Conservation (phyloP, 2,113 vertebrate genomes). For the Galeopterus variegatus region DNA sequence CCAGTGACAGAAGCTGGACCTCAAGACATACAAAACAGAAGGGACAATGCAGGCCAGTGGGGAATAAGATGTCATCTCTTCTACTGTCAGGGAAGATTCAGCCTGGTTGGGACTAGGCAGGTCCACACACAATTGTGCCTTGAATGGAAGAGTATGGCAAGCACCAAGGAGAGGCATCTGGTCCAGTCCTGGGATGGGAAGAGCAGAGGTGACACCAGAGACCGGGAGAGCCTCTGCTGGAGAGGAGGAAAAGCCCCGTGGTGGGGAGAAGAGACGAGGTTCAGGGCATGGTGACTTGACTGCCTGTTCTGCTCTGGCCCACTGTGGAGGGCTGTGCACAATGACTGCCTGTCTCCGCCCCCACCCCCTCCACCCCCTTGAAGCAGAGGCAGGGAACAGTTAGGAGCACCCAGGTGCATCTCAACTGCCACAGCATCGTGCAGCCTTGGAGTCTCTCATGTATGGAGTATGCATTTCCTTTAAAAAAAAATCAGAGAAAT, state of each 20-base stretch:
- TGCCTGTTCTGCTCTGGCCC: too few species aligned
- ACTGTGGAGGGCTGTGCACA: background rate
- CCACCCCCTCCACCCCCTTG: background rate
- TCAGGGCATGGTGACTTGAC: rapidly evolving
- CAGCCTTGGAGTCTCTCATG: slow-evolving; percentile 77
- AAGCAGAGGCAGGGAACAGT: slow-evolving; percentile 60
- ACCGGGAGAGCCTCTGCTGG: background rate
- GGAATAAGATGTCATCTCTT: background rate
- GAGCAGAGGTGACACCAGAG: background rate
- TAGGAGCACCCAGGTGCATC: slow-evolving; percentile 79
- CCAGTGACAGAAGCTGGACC: background rate
- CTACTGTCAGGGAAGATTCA: background rate
- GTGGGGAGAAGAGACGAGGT: background rate
- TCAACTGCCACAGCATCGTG: slow-evolving; percentile 76
- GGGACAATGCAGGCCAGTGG: background rate
- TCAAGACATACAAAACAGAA: background rate
- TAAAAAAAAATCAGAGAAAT: slow-evolving; percentile 72
- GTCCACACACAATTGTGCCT: background rate
- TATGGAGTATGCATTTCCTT: slow-evolving; percentile 83
- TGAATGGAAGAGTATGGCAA: background rate
- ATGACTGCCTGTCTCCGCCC: background rate
- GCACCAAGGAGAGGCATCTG: background rate
- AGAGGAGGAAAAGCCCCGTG: background rate
- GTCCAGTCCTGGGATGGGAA: background rate
- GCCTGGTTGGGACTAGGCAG: background rate